These are phyloP conservation scores for Galeruca laticollis DNA, from an alignment of 2,888 invertebrate genomes.

Conservation along the genomic window DNA sequence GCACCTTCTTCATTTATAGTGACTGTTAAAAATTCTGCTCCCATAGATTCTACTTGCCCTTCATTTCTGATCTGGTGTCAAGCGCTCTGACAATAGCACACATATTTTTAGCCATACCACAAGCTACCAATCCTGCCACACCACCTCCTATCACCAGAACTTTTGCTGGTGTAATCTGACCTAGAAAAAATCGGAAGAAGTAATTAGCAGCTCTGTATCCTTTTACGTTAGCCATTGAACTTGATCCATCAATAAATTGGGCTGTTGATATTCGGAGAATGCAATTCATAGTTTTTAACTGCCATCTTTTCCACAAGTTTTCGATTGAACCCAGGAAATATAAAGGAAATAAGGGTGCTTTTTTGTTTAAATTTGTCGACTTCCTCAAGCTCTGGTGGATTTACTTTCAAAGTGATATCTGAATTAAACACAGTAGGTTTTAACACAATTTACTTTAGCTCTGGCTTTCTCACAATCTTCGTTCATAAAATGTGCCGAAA, in stretches of 20 bases:
- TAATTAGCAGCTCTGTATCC: slow-evolving; percentile 91
- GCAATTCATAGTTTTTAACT: slow-evolving; percentile 85
- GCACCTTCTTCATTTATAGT: slow-evolving; percentile 81
- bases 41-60: slow-evolving; percentile 88
- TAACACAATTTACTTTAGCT: slow-evolving; percentile 75
- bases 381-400: slow-evolving; percentile 78
- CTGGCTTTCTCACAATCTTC: slow-evolving; percentile 81
- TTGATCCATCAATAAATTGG: slow-evolving; percentile 90
- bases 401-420: slow-evolving; percentile 86
- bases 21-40: slow-evolving; percentile 88
- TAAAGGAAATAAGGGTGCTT: slow-evolving; percentile 82
- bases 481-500: slow-evolving; percentile 82
- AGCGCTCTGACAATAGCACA: slow-evolving; percentile 90
- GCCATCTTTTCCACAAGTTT: slow-evolving; percentile 78
- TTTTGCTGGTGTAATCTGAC: slow-evolving; percentile 91
- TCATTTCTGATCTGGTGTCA: slow-evolving; percentile 86
- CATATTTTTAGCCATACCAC: slow-evolving; percentile 88
- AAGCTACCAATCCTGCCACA: slow-evolving; percentile 88
- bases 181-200: slow-evolving; percentile 89
- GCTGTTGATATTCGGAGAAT: slow-evolving; percentile 89
- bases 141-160: slow-evolving; percentile 91
- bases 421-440: slow-evolving; percentile 78
- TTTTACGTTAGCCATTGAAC: slow-evolving; percentile 92
- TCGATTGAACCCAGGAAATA: slow-evolving; percentile 88
- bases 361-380: slow-evolving; percentile 74